Evolutionary conservation across 2,113 vertebrate genomes (phyloP), one percentile per base, ranked within the genome.

Genomic region (Urocitellus parryii): DNA sequence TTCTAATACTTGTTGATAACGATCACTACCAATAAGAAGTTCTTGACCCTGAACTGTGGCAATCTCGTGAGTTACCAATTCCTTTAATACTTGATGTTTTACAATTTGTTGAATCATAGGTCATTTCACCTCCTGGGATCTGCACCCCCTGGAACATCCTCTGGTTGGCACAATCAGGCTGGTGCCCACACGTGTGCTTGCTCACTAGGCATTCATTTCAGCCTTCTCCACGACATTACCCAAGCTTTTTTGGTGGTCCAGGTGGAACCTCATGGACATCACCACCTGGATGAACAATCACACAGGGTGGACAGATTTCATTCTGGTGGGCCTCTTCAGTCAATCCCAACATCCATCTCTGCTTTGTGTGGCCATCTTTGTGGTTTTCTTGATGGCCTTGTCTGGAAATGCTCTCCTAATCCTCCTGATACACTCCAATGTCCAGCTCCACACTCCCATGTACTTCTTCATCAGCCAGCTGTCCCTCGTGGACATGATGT

Each of bases 401-500:
- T 92, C 80, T 34, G 97, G 86, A 37, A 98, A 98, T 4, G 45
- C 58, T 12, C 2, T 95, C 24, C 94, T 98, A 27, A 91, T 96
- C 27, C 2, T 95, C 1, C 37, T 98, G 16, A 94, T 97, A 17
- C 34, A 45, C 34, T 79, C 32, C 37, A 90, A 96, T 51, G 0
- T 6, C 13, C 85, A 77, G 22, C 96, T 98, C 6, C 92, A 97
- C 51, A 96, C 83, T 2, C 86, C 97, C 77, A 98, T 98, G 95
- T 97, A 98, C 83, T 97, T 96, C 56, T 96, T 98, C 29, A 96
- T 97, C 32, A 73, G 92, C 51, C 96, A 98, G 1, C 68, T 98
- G 42, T 97, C 97, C 4, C 25, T 97, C 27, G 91, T 97, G 93
- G 98, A 97, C 24, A 45, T 97, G 79, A 80, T 96, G 73, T 95